phyloP scores from a whole-genome alignment of 2,888 invertebrate species.

The Conops quadrifasciatus region DNA sequence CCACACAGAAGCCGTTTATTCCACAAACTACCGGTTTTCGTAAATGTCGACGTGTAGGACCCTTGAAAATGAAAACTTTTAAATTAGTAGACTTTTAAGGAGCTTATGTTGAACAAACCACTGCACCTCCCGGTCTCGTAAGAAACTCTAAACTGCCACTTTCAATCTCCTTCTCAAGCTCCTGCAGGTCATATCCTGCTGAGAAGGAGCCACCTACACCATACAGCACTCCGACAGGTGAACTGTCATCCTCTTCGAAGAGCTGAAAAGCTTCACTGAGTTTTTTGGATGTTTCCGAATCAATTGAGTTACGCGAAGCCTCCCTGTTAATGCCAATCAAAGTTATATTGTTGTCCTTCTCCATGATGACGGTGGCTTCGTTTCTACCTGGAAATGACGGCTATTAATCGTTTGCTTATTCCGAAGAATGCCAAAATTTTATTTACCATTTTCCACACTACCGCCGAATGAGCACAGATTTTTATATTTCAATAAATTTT shows the following conservation, averaged over 20 bases:
- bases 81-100: background rate
- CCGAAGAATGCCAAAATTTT: background rate
- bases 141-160: constrained; percentile 55
- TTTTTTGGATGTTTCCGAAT: constrained; percentile 73
- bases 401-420: no score
- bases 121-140: constrained; percentile 65
- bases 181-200: constrained; percentile 87
- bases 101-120: constrained; percentile 49
- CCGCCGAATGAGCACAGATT: background rate
- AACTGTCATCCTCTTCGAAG: constrained; percentile 79
- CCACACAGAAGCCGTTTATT: constrained; percentile 88
- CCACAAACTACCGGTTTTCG: constrained; percentile 90
- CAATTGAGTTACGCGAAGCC: constrained; percentile 82
- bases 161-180: constrained; percentile 67
- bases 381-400: background rate
- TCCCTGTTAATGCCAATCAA: constrained; percentile 88
- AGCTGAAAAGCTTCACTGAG: constrained; percentile 76
- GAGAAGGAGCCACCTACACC: constrained; percentile 93
- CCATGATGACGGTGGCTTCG: constrained; percentile 63
- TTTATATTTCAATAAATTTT: no score
- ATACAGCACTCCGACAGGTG: constrained; percentile 80
- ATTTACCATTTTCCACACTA: no score
- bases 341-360: constrained; percentile 74
- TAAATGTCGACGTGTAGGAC: constrained; percentile 74
- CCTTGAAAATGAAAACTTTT: constrained; percentile 45